phyloP scores from a whole-genome alignment of 2,113 vertebrate genomes.

The Upupa epops region DNA sequence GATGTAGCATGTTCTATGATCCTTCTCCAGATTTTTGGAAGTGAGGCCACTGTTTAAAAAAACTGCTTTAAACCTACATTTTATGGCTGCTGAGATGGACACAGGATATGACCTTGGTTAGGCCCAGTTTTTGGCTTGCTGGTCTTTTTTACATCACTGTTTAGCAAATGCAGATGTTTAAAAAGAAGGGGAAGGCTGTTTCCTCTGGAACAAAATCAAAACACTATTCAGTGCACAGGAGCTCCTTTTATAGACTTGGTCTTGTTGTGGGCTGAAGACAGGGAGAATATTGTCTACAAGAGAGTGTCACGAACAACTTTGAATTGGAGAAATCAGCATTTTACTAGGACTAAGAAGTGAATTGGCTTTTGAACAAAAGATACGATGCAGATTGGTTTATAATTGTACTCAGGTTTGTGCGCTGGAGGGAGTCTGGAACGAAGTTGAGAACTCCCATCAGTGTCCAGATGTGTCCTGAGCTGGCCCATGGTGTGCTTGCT shows the following conservation, averaged over 20 bases:
- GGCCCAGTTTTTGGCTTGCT: conserved; percentile 36
- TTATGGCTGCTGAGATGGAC: conserved; percentile 10
- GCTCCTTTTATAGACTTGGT: conserved; percentile 36
- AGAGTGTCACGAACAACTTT: background rate
- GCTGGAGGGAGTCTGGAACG: background rate
- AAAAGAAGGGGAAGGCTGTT: conserved; percentile 37
- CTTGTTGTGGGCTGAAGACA: conserved; percentile 8
- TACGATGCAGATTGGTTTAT: background rate
- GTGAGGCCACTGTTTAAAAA: background rate
- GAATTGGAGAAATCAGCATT: background rate
- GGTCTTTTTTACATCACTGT: conserved; percentile 34
- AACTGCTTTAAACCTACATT: background rate
- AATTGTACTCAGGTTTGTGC: background rate
- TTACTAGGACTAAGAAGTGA: background rate
- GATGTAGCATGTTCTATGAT: background rate
- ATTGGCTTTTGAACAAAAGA: background rate
- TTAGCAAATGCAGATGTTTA: conserved; percentile 62
- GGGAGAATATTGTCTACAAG: conserved; percentile 41
- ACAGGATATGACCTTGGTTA: conserved; percentile 57
- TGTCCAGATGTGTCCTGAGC: background rate
- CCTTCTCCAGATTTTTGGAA: background rate
- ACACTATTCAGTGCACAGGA: conserved; percentile 1
- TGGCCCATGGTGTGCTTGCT: background rate
- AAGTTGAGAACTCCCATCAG: background rate
- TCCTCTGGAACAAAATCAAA: conserved; percentile 47